These are phyloP conservation scores for Eulemur macaco DNA, from an alignment of 2,113 vertebrate genomes.

Conservation along the genomic window DNA sequence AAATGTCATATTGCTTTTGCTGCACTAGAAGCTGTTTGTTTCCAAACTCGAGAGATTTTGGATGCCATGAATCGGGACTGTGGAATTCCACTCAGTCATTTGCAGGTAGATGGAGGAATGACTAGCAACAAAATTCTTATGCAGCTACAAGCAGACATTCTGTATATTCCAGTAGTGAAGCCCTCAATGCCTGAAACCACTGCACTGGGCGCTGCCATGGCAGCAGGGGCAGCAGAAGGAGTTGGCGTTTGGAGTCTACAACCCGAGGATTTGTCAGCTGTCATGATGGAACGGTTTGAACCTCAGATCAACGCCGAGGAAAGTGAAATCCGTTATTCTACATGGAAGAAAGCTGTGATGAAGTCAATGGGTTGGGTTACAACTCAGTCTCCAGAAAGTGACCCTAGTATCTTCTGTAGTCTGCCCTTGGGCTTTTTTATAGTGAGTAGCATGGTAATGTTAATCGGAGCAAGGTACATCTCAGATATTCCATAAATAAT, in stretches of 20 bases:
- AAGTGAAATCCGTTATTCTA: conserved; percentile 94
- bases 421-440: conserved; percentile 96
- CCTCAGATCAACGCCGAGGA: conserved; percentile 95
- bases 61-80: conserved; percentile 98
- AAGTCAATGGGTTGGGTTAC: conserved; percentile 96
- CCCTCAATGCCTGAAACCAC: conserved; percentile 97
- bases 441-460: conserved; percentile 97
- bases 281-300: conserved; percentile 91
- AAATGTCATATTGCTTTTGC: conserved; percentile 97
- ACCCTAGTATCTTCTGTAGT: conserved; percentile 96
- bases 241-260: conserved; percentile 93
- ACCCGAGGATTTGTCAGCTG: conserved; percentile 87
- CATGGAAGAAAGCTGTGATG: conserved; percentile 97
- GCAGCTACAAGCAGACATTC: conserved; percentile 96
- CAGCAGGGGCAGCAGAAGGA: conserved; percentile 95
- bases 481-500: conserved; percentile 81
- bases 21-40: conserved; percentile 98
- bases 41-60: conserved; percentile 98
- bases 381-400: conserved; percentile 83
- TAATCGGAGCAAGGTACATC: conserved; percentile 95
- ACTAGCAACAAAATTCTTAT: conserved; percentile 94
- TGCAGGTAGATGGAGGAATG: conserved; percentile 97
- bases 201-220: conserved; percentile 96
- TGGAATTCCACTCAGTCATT: conserved; percentile 91
- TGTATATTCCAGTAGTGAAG: conserved; percentile 96